Percentiles rank a stretch among this genome's conserved stretches.
phyloP scores from a whole-genome alignment of 1,140 invertebrate genomes.

The Meteorus sp. region DNA sequence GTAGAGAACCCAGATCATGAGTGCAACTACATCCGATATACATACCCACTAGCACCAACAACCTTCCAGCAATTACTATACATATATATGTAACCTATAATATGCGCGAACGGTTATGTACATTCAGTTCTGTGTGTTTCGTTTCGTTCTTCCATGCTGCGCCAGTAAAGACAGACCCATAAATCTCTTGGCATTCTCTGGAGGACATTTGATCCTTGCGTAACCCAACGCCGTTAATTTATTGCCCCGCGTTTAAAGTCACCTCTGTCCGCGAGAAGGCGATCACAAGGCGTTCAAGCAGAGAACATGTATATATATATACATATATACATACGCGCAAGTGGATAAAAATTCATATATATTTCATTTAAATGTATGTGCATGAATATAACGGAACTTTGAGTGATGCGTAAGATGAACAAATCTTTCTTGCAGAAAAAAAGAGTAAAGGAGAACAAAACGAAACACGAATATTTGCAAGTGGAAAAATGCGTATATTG shows the following conservation, averaged over 20 bases:
- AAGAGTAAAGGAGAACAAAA: no score
- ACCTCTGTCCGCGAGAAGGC: slow-evolving; percentile 47
- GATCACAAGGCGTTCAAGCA: slow-evolving; percentile 18
- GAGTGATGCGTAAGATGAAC: no score
- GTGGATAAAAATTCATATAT: neutral
- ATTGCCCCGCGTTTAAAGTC: slow-evolving; percentile 60
- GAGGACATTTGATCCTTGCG: slow-evolving; percentile 62
- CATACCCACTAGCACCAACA: no score
- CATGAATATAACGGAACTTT: no score
- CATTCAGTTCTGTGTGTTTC: slow-evolving; percentile 50
- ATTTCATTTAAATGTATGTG: neutral
- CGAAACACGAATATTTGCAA: no score
- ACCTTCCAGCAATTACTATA: slow-evolving; percentile 9
- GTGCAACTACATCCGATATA: no score
- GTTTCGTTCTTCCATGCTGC: slow-evolving; percentile 55
- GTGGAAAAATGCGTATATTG: no score
- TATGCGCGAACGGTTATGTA: slow-evolving; percentile 53
- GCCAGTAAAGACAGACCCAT: slow-evolving; percentile 58
- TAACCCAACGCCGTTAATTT: slow-evolving; percentile 62
- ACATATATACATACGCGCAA: neutral
- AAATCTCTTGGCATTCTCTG: slow-evolving; percentile 59
- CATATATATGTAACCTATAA: slow-evolving; percentile 53
- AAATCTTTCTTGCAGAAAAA: no score
- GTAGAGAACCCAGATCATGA: slow-evolving; percentile 7
- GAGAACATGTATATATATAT: neutral